A percentile compares a stretch with the other conserved stretches of the same genome.
Conservation (phyloP, 2,888 invertebrate species). For the Melangyna quadrimaculata region DNA sequence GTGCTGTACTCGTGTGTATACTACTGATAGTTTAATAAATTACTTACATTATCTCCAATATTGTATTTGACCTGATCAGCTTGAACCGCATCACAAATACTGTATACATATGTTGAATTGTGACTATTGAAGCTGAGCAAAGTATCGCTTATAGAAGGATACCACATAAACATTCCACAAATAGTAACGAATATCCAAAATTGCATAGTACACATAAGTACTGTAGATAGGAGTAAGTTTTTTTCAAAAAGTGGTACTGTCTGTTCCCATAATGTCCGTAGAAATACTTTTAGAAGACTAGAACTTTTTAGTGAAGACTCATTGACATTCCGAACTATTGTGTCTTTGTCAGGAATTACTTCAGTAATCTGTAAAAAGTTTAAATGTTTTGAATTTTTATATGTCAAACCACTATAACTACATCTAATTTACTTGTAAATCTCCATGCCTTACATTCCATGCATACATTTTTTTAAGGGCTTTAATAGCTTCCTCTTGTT, state of each 20-base stretch:
- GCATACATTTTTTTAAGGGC: conserved; percentile 75
- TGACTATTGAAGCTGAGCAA: conserved; percentile 74
- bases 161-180: conserved; percentile 78
- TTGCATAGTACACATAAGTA: conserved; percentile 76
- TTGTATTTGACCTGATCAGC: conserved; percentile 61
- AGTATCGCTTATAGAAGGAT: conserved; percentile 77
- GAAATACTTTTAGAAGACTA: conserved; percentile 66
- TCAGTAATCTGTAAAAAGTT: conserved; percentile 66
- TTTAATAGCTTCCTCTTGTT: conserved; percentile 74
- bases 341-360: conserved; percentile 72
- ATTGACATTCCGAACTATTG: neutral
- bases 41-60: conserved; percentile 63
- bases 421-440: conserved; percentile 64
- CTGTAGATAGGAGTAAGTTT: conserved; percentile 74
- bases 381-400: neutral
- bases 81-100: conserved; percentile 75
- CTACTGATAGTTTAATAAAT: no score
- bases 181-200: conserved; percentile 76
- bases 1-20: no score
- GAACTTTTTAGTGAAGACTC: conserved; percentile 18
- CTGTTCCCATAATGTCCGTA: conserved; percentile 77
- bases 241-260: conserved; percentile 76
- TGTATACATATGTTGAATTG: conserved; percentile 71
- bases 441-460: conserved; percentile 73
- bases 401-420: neutral